Percentiles rank a stretch among this genome's conserved stretches.
Conservation (phyloP, 2,113 vertebrate species). For the Phalacrocorax brasilianus region DNA sequence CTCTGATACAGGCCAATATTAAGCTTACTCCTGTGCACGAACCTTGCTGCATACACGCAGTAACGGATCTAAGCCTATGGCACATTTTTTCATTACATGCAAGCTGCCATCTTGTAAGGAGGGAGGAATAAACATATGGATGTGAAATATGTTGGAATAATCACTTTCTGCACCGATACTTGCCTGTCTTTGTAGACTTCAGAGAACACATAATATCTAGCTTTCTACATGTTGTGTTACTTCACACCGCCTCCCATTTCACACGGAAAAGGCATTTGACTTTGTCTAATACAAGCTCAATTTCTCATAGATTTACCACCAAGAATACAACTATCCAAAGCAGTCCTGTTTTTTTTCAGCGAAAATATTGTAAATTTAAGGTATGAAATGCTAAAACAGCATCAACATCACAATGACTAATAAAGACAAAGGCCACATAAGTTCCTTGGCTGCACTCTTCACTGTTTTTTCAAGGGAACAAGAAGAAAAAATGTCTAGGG, state of each 20-base stretch:
- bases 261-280: constrained; percentile 55
- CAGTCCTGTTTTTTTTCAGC: not conserved
- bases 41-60: not conserved
- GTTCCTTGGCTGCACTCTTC: not conserved
- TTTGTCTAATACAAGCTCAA: constrained; percentile 39
- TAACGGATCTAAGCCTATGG: not conserved
- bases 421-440: not conserved
- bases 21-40: not conserved
- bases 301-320: constrained; percentile 17
- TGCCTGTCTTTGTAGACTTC: constrained; percentile 61
- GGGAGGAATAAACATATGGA: constrained; percentile 66
- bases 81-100: constrained; percentile 19
- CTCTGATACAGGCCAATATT: not conserved
- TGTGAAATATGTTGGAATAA: constrained; percentile 65
- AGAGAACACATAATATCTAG: constrained; percentile 56
- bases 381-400: not conserved
- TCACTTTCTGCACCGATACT: constrained; percentile 53
- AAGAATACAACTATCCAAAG: not conserved
- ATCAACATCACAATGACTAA: not conserved
- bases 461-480: not conserved
- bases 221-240: constrained; percentile 50
- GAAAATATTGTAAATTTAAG: not conserved
- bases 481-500: not conserved
- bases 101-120: constrained; percentile 63
- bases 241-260: constrained; percentile 58